phyloP scores from a whole-genome alignment of 2,113 vertebrate species.

The Oxygymnocypris stewartii region DNA sequence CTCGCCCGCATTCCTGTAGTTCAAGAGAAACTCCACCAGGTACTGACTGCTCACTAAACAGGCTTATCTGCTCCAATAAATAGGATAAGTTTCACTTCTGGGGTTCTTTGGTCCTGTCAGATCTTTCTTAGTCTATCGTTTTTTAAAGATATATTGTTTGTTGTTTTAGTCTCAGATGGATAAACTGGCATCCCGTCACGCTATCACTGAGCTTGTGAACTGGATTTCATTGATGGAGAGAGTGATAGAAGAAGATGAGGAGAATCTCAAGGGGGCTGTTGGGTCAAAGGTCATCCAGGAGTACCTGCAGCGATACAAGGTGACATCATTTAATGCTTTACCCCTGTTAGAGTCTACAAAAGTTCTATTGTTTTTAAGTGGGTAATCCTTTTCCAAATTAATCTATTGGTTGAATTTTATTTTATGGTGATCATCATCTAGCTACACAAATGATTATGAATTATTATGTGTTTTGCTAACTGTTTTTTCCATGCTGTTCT shows the following conservation, averaged over 20 bases:
- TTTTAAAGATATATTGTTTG: conserved; percentile 12
- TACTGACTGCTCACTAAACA: conserved; percentile 57
- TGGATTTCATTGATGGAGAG: conserved; percentile 96
- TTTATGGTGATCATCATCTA: background rate
- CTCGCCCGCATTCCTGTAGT: conserved; percentile 87
- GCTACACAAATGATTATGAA: background rate
- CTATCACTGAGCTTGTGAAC: conserved; percentile 90
- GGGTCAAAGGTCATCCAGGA: conserved; percentile 85
- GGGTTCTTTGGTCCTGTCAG: background rate
- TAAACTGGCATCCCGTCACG: conserved; percentile 91
- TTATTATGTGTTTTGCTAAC: background rate
- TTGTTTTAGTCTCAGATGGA: conserved; percentile 94
- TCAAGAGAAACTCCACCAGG: conserved; percentile 97
- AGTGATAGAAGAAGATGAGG: conserved; percentile 87
- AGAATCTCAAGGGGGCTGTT: conserved; percentile 86
- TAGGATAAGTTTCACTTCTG: conserved; percentile 54
- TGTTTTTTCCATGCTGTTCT: background rate
- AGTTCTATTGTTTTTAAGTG: background rate
- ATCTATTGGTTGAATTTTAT: background rate
- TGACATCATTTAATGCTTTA: conserved; percentile 54
- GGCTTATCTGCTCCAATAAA: conserved; percentile 53
- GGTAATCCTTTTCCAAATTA: background rate
- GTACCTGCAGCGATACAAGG: conserved; percentile 94
- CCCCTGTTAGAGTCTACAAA: background rate
- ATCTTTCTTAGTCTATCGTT: background rate